Conservation (phyloP, 2,888 invertebrate genomes). For the Beris morrisii region DNA sequence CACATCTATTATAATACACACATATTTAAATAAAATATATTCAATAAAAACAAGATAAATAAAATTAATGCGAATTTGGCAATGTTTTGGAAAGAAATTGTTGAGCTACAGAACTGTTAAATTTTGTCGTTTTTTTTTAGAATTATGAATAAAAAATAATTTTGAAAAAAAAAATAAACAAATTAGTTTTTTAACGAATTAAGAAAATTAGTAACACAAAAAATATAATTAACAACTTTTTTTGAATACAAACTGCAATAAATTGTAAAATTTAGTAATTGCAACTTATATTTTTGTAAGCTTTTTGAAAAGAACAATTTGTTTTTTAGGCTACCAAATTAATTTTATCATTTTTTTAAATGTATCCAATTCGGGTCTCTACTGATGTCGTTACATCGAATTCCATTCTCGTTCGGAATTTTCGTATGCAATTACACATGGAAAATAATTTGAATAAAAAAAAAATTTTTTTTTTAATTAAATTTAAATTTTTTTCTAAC, state of each 20-base stretch:
- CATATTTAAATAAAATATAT: conserved; percentile 13
- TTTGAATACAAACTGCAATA: conserved; percentile 20
- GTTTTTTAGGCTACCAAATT: conserved; percentile 13
- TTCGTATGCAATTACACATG: conserved; percentile 26
- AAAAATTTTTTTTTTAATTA: neutral
- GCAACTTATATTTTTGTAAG: conserved; percentile 10
- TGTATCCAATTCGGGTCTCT: conserved; percentile 24
- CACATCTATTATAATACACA: too few species aligned
- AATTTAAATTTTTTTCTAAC: conserved; percentile 13
- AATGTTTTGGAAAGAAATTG: conserved; percentile 52
- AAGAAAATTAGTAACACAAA: conserved; percentile 18
- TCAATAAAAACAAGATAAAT: conserved; percentile 33
- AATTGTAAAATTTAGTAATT: neutral
- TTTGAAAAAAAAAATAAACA: too few species aligned
- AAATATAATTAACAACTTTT: conserved; percentile 5
- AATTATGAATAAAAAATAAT: neutral
- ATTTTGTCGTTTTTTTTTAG: conserved; percentile 33
- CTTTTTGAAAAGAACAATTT: neutral
- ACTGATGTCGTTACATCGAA: too few species aligned
- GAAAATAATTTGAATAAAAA: conserved; percentile 1
- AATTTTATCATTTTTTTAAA: conserved; percentile 4
- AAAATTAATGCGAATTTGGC: conserved; percentile 46
- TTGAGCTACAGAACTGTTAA: conserved; percentile 54
- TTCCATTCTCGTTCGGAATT: neutral
- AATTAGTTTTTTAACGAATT: conserved; percentile 2